Percentiles rank a stretch among this genome's conserved stretches.
Evolutionary conservation across 2,797 vertebrate genomes (phyloP).

Genomic region (Melanotaenia nigrans): DNA sequence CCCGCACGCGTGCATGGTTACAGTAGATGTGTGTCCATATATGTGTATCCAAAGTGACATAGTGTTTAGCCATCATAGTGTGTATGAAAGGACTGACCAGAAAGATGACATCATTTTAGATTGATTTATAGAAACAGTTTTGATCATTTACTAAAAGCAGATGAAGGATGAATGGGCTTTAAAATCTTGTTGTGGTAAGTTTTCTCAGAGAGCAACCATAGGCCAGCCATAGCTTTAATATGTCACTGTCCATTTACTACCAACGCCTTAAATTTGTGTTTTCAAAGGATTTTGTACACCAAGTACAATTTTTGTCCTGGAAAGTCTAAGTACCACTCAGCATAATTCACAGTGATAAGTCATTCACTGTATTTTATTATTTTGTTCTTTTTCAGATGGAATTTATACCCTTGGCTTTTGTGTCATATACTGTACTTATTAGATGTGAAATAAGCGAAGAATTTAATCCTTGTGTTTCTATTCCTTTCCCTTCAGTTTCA

Average conservation of each 20-base stretch:
- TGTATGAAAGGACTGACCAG: conserved; percentile 18
- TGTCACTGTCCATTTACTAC: conserved; percentile 1
- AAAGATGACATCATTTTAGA: conserved; percentile 36
- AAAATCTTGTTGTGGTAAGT: neutral
- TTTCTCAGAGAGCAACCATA: conserved; percentile 10
- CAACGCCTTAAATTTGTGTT: neutral
- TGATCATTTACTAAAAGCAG: conserved; percentile 31
- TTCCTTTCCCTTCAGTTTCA: no score
- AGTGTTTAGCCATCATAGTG: conserved; percentile 37
- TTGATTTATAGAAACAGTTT: conserved; percentile 23
- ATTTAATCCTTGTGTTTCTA: no score
- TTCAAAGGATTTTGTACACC: neutral
- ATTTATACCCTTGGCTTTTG: no score
- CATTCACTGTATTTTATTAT: no score
- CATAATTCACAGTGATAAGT: neutral
- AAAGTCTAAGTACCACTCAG: neutral
- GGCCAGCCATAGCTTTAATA: neutral
- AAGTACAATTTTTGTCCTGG: neutral
- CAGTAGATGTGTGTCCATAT: conserved; percentile 41
- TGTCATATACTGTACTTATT: no score
- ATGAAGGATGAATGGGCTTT: conserved; percentile 24
- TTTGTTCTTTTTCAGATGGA: no score
- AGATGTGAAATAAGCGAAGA: no score
- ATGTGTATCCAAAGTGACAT: conserved; percentile 45
- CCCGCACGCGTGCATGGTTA: conserved; percentile 55